Base-by-base conservation (phyloP, 1,140 invertebrate genomes). In the Lysiphlebus fabarum region DNA sequence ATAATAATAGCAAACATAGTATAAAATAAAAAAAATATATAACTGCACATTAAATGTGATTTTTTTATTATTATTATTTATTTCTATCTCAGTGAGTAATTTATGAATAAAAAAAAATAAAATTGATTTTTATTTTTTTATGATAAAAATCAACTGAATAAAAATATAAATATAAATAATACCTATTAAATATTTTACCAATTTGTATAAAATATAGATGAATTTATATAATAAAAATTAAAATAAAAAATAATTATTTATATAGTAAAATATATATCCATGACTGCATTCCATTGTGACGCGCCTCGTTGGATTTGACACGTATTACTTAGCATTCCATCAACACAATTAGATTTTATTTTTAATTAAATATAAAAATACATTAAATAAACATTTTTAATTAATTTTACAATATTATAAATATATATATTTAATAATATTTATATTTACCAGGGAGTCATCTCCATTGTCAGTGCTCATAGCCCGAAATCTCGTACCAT, bases 391-490 rank as follows among this genome's bases (percentile, higher is more conserved):
- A 7, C 49, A n/a, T 36, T 36, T 34, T 51, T 12, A 17, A 33
- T 51, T 38, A 51, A 51, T 37, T 51, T 51, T 34, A 37, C 38
- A 12, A 36, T 36, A 38, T 36, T 40, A 11, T 11, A 51, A 36
- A 11, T 38, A 37, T 37, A 51, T 36, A 37, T 51, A n/a, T 51
- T 38, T 51, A 33, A 49, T 51, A 37, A 3, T 33, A 7, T 61
- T 41, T 33, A 56, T 61, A 57, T 61, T 77, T 78, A 79, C 77
- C 77, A 79, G 76, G 76, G 77, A 79, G 70, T 79, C 77, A 67
- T 79, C 77, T 70, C 70, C 77, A 78, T 78, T 79, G 72, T 78
- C 77, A 78, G 76, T 71, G 76, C 71, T 79, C 77, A 79, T 79
- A 77, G 72, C 77, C 74, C 69, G 66, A 66, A 67, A 62, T 67